Evolutionary conservation across 1,140 invertebrate species (phyloP).

Genomic region (Phymastichus coffea): DNA sequence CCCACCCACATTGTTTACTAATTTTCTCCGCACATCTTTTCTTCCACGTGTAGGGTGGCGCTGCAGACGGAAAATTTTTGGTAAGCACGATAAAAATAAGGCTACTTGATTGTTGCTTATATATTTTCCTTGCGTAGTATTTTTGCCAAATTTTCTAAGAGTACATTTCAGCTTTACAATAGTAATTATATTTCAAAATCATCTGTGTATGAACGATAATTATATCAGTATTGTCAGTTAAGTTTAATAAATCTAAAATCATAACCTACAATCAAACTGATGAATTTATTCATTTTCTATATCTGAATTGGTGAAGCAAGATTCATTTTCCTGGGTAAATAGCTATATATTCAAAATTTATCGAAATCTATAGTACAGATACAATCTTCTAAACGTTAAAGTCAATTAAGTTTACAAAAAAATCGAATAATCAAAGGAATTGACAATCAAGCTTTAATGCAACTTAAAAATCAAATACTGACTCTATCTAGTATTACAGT

Average conservation of each 20-base stretch:
- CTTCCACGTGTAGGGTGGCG: constrained; percentile 9
- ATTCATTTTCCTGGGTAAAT: neutral
- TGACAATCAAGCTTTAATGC: too few species aligned
- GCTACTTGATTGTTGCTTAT: constrained; percentile 10
- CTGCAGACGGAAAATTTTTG: constrained; percentile 4
- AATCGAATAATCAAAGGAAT: too few species aligned
- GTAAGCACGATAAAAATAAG: constrained; percentile 27
- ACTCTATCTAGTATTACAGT: too few species aligned
- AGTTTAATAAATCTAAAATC: neutral
- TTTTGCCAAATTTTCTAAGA: neutral
- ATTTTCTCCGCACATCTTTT: neutral
- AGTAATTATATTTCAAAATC: neutral
- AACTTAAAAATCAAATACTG: too few species aligned
- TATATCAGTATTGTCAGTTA: neutral
- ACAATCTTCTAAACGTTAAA: too few species aligned
- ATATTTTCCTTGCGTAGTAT: neutral
- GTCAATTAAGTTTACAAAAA: too few species aligned
- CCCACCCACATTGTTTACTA: neutral
- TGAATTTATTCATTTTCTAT: neutral
- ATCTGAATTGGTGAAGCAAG: neutral
- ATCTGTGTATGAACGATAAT: neutral
- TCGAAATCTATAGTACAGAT: neutral
- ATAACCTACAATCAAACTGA: constrained; percentile 9
- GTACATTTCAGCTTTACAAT: neutral
- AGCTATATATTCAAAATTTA: neutral